Base-by-base conservation (phyloP, 2,797 vertebrate species). In the Karalla daura region DNA sequence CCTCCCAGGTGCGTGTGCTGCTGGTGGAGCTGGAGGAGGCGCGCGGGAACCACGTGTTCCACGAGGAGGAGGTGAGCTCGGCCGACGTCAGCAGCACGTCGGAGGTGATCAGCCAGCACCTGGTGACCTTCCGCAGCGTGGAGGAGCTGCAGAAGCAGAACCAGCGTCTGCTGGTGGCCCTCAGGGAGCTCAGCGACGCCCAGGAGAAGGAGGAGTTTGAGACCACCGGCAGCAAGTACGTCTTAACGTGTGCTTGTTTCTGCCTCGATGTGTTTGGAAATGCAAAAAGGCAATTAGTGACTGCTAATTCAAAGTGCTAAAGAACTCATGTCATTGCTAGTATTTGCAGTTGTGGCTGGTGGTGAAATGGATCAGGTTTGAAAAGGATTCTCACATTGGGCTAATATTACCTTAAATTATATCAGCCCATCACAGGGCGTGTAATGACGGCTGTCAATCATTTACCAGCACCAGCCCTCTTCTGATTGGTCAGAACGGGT, bases 61-160 rank as follows among this genome's bases (percentile, higher is more conserved):
- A 95, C 1, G 93, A 94, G 1, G 97, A 97, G 58, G 95, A 95
- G 15, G 89, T 96, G 79, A 95, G 94, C 86, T 98, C 96, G 5
- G 93, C 95, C 1, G 95, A 98, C 15, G 90, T 99, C 72, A 97
- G 94, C 85, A 99, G 97, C 83, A 95, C 96, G 1, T 98, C 97
- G 4, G 97, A 98, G 83, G 96, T 98, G 8, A 99, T 99, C 90
- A 95, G 95, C 45, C 96, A 96, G 53, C 96, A 98, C 76, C 86
- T 99, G 69, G 97, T 99, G 39, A 97, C 96, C 30, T 99, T 98
- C 78, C 95, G 96, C 73, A 94, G 95, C 2, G 95, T 99, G n/a
- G 96, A 97, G 80, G 98, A 99, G 62, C 95, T 99, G 55, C 98
- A 99, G 62, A 95, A 95, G 80, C 98, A 99, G 86, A 99, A 99